Evolutionary conservation across 2,888 invertebrate species (phyloP), one percentile per base, ranked within the genome.

Genomic region (Leucoma salicis): DNA sequence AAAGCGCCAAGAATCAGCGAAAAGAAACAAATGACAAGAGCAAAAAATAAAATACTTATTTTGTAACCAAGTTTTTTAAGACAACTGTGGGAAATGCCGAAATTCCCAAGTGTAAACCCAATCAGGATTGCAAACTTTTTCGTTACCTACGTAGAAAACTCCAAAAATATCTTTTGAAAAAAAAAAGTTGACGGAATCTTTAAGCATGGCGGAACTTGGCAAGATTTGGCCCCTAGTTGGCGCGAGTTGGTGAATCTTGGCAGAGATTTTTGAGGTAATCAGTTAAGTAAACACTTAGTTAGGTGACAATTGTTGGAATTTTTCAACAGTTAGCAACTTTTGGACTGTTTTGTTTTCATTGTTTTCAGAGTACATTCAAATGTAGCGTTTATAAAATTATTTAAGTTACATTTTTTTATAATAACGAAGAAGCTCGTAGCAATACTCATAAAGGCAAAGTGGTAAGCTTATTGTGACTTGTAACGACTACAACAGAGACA

Each of bases 201-300:
- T 14, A 58, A 60, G 53, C 56, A 50, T 58, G 47, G 29, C 14
- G 31, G 44, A 47, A 52, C 39, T 56, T 49, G 47, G 50, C 36
- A 31, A n/a, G 38, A 36, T 32, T 35, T 43, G 40, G 37, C 14
- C 29, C 18, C 15, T 7, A 35, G 31, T 44, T 33, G 28, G 35
- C 33, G 31, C 35, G 5, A 53, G 28, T 54, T 46, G 52, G 31
- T 37, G 41, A 2, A 4, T 42, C 44, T 55, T 49, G 51, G 52
- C 35, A 28, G 0, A 43, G 42, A 42, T 46, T 51, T 40, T 44
- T 33, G 42, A 39, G 42, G 46, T 61, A 61, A 61, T 61, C 60
- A 58, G 50, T 56, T 56, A 56, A 61, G 58, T 58, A 61, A 61
- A 61, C 49, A 53, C 49, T 60, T 51, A 57, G 57, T 60, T 57